Base-by-base conservation (phyloP, 23 tunicate species). In the Halocynthia roretzi region DNA sequence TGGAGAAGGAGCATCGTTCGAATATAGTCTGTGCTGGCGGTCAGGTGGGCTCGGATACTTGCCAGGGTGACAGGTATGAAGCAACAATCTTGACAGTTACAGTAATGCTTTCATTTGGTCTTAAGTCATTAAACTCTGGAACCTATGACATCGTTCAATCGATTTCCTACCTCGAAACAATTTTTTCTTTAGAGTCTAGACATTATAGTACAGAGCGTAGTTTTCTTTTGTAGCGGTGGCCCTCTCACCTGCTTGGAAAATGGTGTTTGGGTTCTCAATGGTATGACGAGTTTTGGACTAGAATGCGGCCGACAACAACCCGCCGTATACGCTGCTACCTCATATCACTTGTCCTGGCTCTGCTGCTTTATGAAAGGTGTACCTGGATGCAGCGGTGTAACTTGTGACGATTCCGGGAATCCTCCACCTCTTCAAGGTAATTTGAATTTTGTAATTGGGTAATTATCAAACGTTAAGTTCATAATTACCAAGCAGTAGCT, bases 21-120 rank as follows among this genome's bases (percentile, higher is more conserved):
- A 31, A 31, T 31, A 31, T 31, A 10, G 64, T 74, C 20, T 74
- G 78, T 48, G 78, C 78, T 64, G 78, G 63, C 8, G 63, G 21
- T 21, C 2, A 52, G 14, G 2, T 4, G 11, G 78, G 78, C 8
- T 22, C 55, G 15, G 78, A 74, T 56, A 74, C 78, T 54, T 74
- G 78, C 21, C 63, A 54, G 56, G 78, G 78, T 10, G 78, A 74
- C 56, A 74, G 78, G 78, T 74, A 56, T 9, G 54, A 58, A 58
- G 17, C 17, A 14, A 4, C 44, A 31, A 31, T 31, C 44, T 31
- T 31, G 44, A 31, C 44, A 31, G 44, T 31, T 31, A 31, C 44
- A 31, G 44, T 31, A 31, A 31, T 31, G 44, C 44, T 31, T 31
- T 31, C 44, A 4, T 31, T 31, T 0, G 4, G 44, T 31, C 44